Conservation (phyloP, 1,140 invertebrate genomes). For the Formica selysi region DNA sequence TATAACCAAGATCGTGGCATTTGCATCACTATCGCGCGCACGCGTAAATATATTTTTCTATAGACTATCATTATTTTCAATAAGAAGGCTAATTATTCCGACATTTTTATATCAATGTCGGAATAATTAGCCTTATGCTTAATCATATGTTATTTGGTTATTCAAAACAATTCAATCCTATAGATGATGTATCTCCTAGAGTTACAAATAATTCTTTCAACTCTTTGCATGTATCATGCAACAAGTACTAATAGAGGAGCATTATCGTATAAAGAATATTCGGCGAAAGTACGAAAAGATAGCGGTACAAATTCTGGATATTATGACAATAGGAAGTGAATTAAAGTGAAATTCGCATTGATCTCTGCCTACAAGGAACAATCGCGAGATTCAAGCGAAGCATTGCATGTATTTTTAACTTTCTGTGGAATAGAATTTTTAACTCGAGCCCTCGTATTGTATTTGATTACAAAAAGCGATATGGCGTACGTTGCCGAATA, state of each 20-base stretch:
- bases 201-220: constrained; percentile 6
- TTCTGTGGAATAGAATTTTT: constrained; percentile 14
- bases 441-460: constrained; percentile 7
- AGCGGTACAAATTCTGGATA: neutral
- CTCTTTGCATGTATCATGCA: neutral
- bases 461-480: neutral
- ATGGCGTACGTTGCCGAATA: neutral
- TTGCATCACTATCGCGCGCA: neutral
- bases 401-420: constrained; percentile 19
- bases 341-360: neutral
- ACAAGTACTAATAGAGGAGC: neutral
- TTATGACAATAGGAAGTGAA: constrained; percentile 20
- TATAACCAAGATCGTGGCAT: neutral
- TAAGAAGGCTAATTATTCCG: no score
- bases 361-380: constrained; percentile 1
- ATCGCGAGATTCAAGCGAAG: constrained; percentile 17
- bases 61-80: neutral
- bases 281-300: neutral
- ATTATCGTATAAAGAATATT: constrained; percentile 12
- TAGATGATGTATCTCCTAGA: neutral
- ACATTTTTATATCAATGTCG: neutral
- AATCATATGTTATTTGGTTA: neutral
- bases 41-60: neutral
- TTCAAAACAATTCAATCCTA: neutral
- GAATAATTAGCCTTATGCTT: neutral